Evolutionary conservation across 2,888 invertebrate species (phyloP).

Genomic region (Amphiduros pacificus): DNA sequence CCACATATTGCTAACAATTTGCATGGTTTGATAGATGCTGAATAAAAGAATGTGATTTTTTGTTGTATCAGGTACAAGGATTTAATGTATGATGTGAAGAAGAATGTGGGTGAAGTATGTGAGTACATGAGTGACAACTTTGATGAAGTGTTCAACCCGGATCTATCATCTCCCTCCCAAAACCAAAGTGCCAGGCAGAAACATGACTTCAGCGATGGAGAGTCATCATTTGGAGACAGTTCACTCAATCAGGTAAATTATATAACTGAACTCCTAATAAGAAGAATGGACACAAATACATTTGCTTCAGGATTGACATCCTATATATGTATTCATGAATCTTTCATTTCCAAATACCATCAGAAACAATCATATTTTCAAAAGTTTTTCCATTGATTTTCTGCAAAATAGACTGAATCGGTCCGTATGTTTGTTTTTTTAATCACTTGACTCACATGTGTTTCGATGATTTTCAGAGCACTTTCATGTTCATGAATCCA

Average conservation of each 20-base stretch:
- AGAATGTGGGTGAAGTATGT: constrained; percentile 44
- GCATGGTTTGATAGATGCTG: too few species aligned
- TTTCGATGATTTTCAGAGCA: constrained; percentile 35
- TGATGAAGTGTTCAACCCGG: constrained; percentile 44
- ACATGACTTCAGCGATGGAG: constrained; percentile 37
- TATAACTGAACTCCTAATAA: background rate
- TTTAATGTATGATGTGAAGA: constrained; percentile 41
- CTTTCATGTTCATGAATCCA: constrained; percentile 52
- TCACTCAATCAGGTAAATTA: constrained; percentile 49
- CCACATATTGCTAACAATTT: too few species aligned
- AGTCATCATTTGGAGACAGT: constrained; percentile 49
- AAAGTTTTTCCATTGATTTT: too few species aligned
- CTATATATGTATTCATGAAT: too few species aligned
- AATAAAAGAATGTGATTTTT: too few species aligned
- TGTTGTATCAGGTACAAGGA: constrained; percentile 46
- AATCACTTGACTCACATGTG: too few species aligned
- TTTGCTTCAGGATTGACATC: too few species aligned
- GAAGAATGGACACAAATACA: background rate
- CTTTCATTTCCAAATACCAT: too few species aligned
- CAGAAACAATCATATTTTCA: too few species aligned
- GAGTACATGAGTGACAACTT: constrained; percentile 49
- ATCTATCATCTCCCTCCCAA: background rate
- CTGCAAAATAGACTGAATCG: too few species aligned
- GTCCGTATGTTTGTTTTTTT: too few species aligned
- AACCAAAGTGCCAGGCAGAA: constrained; percentile 4